These are phyloP conservation scores for Halocynthia roretzi DNA, from an alignment of 23 tunicate species.

Conservation along the genomic window DNA sequence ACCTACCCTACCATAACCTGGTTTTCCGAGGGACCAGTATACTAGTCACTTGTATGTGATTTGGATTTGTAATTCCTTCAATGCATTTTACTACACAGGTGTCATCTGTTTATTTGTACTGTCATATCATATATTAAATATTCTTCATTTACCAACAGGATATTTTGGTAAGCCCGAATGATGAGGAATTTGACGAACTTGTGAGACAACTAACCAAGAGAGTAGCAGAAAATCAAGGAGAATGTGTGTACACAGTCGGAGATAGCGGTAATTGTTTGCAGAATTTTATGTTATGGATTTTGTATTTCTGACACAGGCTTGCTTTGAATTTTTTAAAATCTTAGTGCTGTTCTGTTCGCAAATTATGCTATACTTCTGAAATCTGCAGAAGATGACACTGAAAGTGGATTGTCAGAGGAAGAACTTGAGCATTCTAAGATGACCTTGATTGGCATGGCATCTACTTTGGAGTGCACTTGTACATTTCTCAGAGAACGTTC, in stretches of 20 bases:
- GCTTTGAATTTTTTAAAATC: background rate
- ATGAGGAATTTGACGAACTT: slow-evolving; percentile 61
- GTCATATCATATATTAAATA: too few relatives aligned
- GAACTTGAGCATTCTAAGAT: slow-evolving; percentile 61
- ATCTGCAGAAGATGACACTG: slow-evolving; percentile 34
- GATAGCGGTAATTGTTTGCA: slow-evolving; percentile 46
- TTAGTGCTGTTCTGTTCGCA: slow-evolving; percentile 1
- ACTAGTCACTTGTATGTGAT: too few relatives aligned
- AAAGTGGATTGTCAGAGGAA: slow-evolving; percentile 66
- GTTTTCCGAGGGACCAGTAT: too few relatives aligned
- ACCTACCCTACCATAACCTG: too few relatives aligned
- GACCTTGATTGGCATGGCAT: slow-evolving; percentile 58
- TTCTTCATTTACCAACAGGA: slow-evolving; percentile 4
- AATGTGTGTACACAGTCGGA: slow-evolving; percentile 75
- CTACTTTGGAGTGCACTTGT: slow-evolving; percentile 71
- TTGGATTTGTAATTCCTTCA: too few relatives aligned
- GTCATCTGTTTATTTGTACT: too few relatives aligned
- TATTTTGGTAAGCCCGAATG: slow-evolving; percentile 60
- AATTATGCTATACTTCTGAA: background rate
- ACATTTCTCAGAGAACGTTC: slow-evolving; percentile 58
- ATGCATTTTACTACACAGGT: too few relatives aligned
- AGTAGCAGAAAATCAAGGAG: slow-evolving; percentile 79
- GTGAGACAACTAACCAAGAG: slow-evolving; percentile 45
- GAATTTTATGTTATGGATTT: background rate
- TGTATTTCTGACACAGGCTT: background rate